Evolutionary conservation across 2,888 invertebrate species (phyloP).

Genomic region (Phorcus lineatus): DNA sequence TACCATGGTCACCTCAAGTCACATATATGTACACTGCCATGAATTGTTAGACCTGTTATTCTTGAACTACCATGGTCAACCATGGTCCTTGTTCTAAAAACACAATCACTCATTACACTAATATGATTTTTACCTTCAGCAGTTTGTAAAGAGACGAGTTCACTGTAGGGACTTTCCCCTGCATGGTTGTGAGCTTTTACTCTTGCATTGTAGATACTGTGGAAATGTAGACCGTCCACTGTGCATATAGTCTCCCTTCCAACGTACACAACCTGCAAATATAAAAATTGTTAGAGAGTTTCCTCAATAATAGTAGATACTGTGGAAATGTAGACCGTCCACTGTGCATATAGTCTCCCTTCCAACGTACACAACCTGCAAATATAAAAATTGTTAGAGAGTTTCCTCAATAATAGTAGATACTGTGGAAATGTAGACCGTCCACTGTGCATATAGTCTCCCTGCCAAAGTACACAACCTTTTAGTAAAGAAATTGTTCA

Average conservation of each 20-base stretch:
- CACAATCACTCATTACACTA: too few relatives aligned
- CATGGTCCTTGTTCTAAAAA: too few relatives aligned
- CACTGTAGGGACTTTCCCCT: constrained; percentile 95
- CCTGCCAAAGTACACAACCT: constrained; percentile 98
- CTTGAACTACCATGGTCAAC: too few relatives aligned
- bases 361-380: constrained; percentile 97
- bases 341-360: constrained; percentile 97
- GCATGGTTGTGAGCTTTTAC: constrained; percentile 97
- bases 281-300: not conserved
- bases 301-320: constrained; percentile 96
- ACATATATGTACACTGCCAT: too few relatives aligned
- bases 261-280: constrained; percentile 94
- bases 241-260: constrained; percentile 98
- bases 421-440: constrained; percentile 96
- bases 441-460: constrained; percentile 98
- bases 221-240: constrained; percentile 97
- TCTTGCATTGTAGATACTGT: constrained; percentile 95
- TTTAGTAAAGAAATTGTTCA: constrained; percentile 65
- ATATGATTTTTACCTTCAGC: constrained; percentile 86
- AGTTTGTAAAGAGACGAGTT: constrained; percentile 95
- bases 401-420: constrained; percentile 96
- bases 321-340: constrained; percentile 97
- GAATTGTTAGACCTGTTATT: too few relatives aligned
- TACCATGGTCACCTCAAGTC: too few relatives aligned
- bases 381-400: constrained; percentile 79